Evolutionary conservation across 2,113 vertebrate species (phyloP).

Genomic region (Sinocyclocheilus grahami): DNA sequence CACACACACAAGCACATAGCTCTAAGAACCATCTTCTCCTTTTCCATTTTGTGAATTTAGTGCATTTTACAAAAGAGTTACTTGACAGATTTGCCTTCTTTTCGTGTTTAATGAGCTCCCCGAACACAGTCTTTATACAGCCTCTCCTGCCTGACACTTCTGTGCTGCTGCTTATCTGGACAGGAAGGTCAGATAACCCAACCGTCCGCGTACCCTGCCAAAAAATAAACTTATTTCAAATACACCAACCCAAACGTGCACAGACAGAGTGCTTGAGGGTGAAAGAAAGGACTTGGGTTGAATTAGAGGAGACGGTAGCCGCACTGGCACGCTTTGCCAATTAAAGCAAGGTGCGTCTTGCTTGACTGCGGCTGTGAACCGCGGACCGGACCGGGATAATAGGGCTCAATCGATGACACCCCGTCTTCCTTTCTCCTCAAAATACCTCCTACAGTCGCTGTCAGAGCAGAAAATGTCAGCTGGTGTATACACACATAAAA

Average conservation of each 20-base stretch:
- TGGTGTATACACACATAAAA: neutral
- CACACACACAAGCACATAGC: neutral
- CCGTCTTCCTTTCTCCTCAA: neutral
- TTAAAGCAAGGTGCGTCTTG: constrained; percentile 43
- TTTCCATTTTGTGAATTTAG: neutral
- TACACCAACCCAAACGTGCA: neutral
- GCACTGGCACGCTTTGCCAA: constrained; percentile 42
- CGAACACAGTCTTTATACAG: neutral
- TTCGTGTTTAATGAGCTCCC: constrained; percentile 39
- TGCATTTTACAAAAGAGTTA: neutral
- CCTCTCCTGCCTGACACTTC: neutral
- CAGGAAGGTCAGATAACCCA: constrained; percentile 8
- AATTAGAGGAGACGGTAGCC: constrained; percentile 13
- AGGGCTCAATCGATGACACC: constrained; percentile 48
- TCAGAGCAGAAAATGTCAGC: neutral
- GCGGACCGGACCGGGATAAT: constrained; percentile 37
- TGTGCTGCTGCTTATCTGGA: constrained; percentile 10
- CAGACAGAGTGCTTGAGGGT: neutral
- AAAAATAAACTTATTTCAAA: neutral
- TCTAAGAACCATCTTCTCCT: neutral
- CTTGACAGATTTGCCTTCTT: neutral
- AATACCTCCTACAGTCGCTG: neutral
- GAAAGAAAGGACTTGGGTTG: constrained; percentile 4
- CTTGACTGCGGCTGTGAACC: constrained; percentile 42
- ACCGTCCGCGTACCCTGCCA: neutral